Evolutionary conservation across 1,140 invertebrate genomes (phyloP).

Genomic region (Panulirus ornatus): DNA sequence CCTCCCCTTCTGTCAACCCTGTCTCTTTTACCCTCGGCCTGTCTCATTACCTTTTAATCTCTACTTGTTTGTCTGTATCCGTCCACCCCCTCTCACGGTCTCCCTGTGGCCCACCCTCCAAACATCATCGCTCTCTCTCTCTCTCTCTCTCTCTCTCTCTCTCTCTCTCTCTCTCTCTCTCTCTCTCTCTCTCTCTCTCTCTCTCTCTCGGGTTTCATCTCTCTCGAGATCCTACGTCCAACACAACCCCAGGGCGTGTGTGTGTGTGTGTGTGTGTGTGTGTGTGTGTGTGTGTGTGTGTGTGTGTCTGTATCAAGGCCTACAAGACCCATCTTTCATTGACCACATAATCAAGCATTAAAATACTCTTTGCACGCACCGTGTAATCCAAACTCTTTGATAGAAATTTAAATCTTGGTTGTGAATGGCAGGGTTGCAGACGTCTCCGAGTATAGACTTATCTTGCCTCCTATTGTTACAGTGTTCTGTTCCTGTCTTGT

Average conservation of each 20-base stretch:
- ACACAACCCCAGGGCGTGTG: no score
- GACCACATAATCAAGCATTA: constrained; percentile 16
- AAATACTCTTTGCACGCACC: neutral
- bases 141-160: neutral
- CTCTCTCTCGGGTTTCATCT: no score
- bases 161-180: constrained; percentile 19
- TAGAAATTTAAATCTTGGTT: neutral
- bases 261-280: constrained; percentile 35
- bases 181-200: constrained; percentile 30
- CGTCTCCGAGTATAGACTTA: no score
- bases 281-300: constrained; percentile 15
- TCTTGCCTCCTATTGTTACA: no score
- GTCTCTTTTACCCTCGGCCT: neutral
- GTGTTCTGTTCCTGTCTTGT: no score
- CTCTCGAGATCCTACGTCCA: no score
- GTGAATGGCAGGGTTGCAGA: no score
- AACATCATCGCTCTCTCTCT: neutral
- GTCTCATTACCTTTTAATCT: neutral
- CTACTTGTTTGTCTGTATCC: neutral
- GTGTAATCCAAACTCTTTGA: no score
- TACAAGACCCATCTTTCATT: constrained; percentile 6
- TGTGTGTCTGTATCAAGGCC: neutral
- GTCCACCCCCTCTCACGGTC: no score
- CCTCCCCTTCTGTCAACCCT: neutral
- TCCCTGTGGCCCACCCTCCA: neutral